Conservation (phyloP, 2,888 invertebrate species). For the Luffia ferchaultella region DNA sequence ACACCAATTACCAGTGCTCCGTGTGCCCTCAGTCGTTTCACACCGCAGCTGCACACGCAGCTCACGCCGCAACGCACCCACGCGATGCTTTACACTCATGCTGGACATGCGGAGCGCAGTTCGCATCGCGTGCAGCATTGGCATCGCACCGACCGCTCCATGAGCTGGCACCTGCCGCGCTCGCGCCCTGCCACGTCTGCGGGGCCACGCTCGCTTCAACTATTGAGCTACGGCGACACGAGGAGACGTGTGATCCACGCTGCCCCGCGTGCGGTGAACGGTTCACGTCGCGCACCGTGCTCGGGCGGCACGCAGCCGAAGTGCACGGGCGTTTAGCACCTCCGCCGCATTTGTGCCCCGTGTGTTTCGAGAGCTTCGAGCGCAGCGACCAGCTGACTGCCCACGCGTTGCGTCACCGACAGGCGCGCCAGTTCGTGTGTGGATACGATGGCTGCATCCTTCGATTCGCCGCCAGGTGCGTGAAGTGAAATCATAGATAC, state of each 20-base stretch:
- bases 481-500: background rate
- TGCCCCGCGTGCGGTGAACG: slow-evolving; percentile 9
- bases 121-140: slow-evolving; percentile 24
- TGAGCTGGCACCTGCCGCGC: background rate
- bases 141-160: slow-evolving; percentile 18
- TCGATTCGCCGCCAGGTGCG: slow-evolving; percentile 39
- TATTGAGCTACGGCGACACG: slow-evolving; percentile 17
- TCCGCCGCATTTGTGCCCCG: slow-evolving; percentile 27
- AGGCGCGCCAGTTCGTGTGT: slow-evolving; percentile 44
- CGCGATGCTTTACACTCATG: slow-evolving; percentile 38
- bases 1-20: slow-evolving; percentile 47
- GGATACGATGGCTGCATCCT: slow-evolving; percentile 50
- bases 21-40: slow-evolving; percentile 44
- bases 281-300: slow-evolving; percentile 1
- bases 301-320: slow-evolving; percentile 2
- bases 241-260: background rate
- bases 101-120: slow-evolving; percentile 54
- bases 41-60: slow-evolving; percentile 35
- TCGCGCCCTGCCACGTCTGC: background rate
- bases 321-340: background rate
- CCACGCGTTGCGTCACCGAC: slow-evolving; percentile 38
- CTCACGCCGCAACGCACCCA: slow-evolving; percentile 30
- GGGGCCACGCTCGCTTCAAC: background rate
- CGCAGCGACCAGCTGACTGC: slow-evolving; percentile 27
- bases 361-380: slow-evolving; percentile 23